Percentiles rank a stretch among this genome's conserved stretches.
Evolutionary conservation across 2,797 vertebrate species (phyloP).

Genomic region (Premnoplex brunnescens): DNA sequence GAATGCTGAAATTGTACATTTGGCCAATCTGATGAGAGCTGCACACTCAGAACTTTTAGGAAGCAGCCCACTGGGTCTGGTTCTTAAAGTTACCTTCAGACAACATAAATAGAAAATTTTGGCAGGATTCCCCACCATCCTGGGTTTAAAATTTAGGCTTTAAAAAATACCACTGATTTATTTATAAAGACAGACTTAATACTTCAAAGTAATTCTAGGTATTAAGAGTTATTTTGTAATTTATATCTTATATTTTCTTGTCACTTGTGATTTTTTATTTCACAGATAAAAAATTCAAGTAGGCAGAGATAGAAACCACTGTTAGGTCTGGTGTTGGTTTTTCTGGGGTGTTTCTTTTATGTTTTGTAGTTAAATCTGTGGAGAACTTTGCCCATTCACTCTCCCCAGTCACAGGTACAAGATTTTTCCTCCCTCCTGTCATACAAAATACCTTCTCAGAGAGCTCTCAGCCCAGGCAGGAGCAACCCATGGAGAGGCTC

Average conservation of each 20-base stretch:
- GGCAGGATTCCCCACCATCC: not conserved
- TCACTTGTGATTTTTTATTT: not conserved
- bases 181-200: not conserved
- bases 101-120: not conserved
- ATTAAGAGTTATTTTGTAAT: not conserved
- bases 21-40: not conserved
- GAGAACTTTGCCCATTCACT: not conserved
- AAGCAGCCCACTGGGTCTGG: not conserved
- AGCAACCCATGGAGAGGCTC: not conserved
- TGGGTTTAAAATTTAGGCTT: not conserved
- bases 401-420: not conserved
- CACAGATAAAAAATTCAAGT: not conserved
- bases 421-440: not conserved
- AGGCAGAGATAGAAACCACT: not conserved
- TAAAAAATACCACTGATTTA: not conserved
- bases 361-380: not conserved
- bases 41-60: not conserved
- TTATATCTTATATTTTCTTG: not conserved
- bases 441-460: not conserved
- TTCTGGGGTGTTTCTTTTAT: not conserved
- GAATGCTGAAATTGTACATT: not conserved
- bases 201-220: not conserved
- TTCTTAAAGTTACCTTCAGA: not conserved
- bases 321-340: not conserved
- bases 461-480: not conserved